A percentile compares a stretch with the other conserved stretches of the same genome.
phyloP scores from a whole-genome alignment of 1,140 invertebrate genomes.

The Cyclina sinensis region DNA sequence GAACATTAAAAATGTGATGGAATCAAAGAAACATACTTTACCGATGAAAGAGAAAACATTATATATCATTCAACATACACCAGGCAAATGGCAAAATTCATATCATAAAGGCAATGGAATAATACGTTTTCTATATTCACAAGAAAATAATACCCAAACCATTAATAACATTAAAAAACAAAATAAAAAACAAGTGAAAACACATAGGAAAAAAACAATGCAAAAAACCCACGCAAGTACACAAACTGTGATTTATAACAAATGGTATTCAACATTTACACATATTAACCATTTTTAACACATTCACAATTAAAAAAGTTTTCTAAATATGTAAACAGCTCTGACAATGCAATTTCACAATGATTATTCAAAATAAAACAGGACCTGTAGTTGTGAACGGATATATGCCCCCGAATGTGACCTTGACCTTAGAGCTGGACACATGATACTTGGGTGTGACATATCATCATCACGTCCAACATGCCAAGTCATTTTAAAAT shows the following conservation, averaged over 20 bases:
- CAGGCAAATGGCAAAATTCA: conserved; percentile 29
- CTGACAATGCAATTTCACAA: too few species aligned
- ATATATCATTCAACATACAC: neutral
- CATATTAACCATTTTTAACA: neutral
- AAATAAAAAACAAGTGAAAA: conserved; percentile 3
- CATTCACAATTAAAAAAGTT: too few species aligned
- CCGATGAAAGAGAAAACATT: neutral
- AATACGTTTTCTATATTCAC: conserved; percentile 39
- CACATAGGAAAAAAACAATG: neutral
- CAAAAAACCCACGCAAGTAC: conserved; percentile 25
- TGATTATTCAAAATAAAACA: too few species aligned
- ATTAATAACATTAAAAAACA: conserved; percentile 28
- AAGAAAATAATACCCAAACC: conserved; percentile 32
- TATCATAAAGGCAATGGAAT: conserved; percentile 37
- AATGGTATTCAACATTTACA: neutral
- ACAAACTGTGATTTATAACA: neutral
- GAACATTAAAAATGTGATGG: neutral
- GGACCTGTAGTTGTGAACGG: too few species aligned
- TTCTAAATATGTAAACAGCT: too few species aligned
- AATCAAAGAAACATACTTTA: neutral
- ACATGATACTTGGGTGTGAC: too few species aligned
- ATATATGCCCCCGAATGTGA: too few species aligned
- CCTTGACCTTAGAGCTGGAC: too few species aligned
- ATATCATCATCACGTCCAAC: too few species aligned
- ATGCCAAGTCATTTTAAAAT: too few species aligned